Conservation (phyloP, 2,797 vertebrate species). For the Coregonus suidteri region DNA sequence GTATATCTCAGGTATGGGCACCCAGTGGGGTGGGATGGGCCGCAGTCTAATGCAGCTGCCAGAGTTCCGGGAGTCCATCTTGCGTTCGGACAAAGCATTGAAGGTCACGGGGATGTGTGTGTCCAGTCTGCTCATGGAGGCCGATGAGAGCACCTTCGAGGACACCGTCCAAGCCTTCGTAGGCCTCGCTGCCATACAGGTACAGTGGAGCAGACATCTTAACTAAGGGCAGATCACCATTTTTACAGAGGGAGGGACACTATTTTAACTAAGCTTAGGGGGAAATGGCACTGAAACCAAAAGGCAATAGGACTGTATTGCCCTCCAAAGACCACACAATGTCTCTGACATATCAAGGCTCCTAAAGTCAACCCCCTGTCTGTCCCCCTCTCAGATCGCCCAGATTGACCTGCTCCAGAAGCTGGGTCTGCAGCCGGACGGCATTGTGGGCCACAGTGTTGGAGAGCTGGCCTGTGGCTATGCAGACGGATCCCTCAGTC, state of each 20-base stretch:
- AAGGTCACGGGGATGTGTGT: conserved; percentile 85
- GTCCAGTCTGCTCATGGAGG: conserved; percentile 82
- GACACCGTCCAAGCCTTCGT: conserved; percentile 89
- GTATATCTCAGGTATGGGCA: conserved; percentile 87
- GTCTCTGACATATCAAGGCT: too few species aligned
- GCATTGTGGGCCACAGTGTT: conserved; percentile 94
- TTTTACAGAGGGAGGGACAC: too few species aligned
- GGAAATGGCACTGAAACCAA: too few species aligned
- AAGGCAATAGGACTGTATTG: too few species aligned
- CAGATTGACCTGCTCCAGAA: conserved; percentile 88
- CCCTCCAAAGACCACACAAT: too few species aligned
- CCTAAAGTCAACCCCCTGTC: too few species aligned
- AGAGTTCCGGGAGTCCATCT: conserved; percentile 85
- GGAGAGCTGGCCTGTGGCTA: conserved; percentile 96
- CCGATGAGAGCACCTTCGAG: conserved; percentile 85
- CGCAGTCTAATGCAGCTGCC: conserved; percentile 87
- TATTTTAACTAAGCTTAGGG: too few species aligned
- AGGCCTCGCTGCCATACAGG: conserved; percentile 94
- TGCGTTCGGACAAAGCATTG: conserved; percentile 84
- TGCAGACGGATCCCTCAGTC: conserved; percentile 88
- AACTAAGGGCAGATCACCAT: background rate
- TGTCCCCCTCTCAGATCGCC: conserved; percentile 79
- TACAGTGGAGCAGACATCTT: conserved; percentile 40
- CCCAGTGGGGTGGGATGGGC: conserved; percentile 96
- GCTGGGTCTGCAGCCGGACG: conserved; percentile 87